phyloP scores from a whole-genome alignment of 2,797 vertebrate genomes.

The Erethizon dorsatum region DNA sequence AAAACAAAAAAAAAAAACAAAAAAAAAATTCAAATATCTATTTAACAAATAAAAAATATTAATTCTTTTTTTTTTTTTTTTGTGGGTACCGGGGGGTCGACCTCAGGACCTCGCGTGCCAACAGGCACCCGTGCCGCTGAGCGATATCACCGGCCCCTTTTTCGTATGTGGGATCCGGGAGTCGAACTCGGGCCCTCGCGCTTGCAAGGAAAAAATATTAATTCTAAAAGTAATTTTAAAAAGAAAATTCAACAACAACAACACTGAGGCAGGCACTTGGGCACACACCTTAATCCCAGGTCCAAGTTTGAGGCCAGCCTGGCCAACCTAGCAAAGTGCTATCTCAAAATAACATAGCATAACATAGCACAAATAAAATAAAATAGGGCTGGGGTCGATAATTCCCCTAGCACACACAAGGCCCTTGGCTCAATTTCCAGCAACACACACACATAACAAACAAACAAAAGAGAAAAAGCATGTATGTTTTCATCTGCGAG shows the following conservation, averaged over 20 bases:
- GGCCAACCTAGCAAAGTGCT: not conserved
- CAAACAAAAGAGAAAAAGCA: not conserved
- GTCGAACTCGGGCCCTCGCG: too few relatives aligned
- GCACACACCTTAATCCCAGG: not conserved
- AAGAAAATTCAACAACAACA: not conserved
- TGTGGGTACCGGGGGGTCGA: too few relatives aligned
- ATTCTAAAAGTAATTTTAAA: not conserved
- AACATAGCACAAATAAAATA: not conserved
- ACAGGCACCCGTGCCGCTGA: too few relatives aligned
- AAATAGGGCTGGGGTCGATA: not conserved
- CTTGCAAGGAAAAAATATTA: not conserved
- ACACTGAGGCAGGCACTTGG: not conserved
- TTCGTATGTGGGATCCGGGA: too few relatives aligned
- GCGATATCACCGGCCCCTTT: too few relatives aligned
- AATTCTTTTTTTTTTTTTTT: too few relatives aligned
- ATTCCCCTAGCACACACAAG: not conserved
- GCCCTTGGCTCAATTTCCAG: not conserved
- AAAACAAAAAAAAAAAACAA: too few relatives aligned
- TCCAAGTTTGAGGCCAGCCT: not conserved
- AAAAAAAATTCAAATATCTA: too few relatives aligned
- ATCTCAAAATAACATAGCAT: not conserved
- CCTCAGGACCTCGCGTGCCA: too few relatives aligned
- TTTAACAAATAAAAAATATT: not conserved
- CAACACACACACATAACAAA: not conserved
- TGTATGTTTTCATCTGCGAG: not conserved